Evolutionary conservation across 1,140 invertebrate species (phyloP).

Genomic region (Pygmarrhopalites habei): DNA sequence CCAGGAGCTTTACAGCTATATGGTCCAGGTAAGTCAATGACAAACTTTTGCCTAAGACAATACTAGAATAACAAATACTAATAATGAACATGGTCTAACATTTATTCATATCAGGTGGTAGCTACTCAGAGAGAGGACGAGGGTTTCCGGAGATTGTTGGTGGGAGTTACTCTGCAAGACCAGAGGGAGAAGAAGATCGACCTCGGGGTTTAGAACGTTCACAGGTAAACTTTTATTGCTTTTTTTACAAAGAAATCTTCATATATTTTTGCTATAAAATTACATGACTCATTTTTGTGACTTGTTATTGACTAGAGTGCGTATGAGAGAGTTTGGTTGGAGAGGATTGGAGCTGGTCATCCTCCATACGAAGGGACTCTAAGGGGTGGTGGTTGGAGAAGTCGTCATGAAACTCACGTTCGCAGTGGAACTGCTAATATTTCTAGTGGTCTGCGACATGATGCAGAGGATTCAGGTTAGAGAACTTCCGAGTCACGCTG

Average conservation of each 20-base stretch:
- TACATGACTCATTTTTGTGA: background rate
- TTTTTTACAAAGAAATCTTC: background rate
- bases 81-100: too few species aligned
- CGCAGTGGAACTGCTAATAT: too few species aligned
- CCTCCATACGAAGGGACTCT: slow-evolving; percentile 35
- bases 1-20: slow-evolving; percentile 40
- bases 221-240: slow-evolving; percentile 40
- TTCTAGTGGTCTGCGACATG: slow-evolving; percentile 40
- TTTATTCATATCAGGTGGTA: too few species aligned
- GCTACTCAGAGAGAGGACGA: slow-evolving; percentile 38
- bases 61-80: too few species aligned
- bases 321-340: slow-evolving; percentile 48
- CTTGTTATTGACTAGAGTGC: slow-evolving; percentile 22
- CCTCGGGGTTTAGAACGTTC: slow-evolving; percentile 44
- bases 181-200: slow-evolving; percentile 37
- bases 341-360: slow-evolving; percentile 49
- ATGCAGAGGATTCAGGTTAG: slow-evolving; percentile 40
- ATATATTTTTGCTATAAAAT: background rate
- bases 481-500: slow-evolving; percentile 40
- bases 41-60: too few species aligned
- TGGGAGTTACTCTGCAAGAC: slow-evolving; percentile 38
- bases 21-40: too few species aligned
- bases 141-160: slow-evolving; percentile 41
- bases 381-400: slow-evolving; percentile 48
- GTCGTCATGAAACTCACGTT: slow-evolving; percentile 46